Evolutionary conservation across 2,797 vertebrate species (phyloP), one percentile per base, ranked within the genome.

Genomic region (Xiphorhynchus erythropygius): DNA sequence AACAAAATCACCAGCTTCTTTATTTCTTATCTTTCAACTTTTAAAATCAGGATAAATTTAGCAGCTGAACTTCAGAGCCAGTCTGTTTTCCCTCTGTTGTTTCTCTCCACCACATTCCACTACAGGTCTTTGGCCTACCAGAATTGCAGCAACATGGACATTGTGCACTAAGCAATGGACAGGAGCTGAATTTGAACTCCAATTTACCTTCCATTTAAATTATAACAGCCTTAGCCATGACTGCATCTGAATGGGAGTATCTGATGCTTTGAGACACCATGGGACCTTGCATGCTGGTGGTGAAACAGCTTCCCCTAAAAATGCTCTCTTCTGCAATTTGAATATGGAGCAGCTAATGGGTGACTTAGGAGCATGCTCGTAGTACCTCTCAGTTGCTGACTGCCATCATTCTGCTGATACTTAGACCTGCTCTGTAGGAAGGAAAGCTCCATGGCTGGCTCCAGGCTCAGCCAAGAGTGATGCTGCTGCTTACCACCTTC

Each of bases 331-430:
- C 39, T 49, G 47, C 17, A 63, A 18, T 41, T 42, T 59, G 11
- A 91, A 62, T 0, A 2, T 1, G 2, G 44, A 24, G 6, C 8
- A 80, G 33, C 16, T 27, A 44, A 44, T 7, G 16, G 32, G 12
- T 7, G 47, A 33, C 4, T 23, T 25, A 24, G n/a, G 46, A 63
- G 1, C 10, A 47, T 10, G 30, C 10, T 55, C 0, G 0, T 25
- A 77, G n/a, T 28, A 32, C 8, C 13, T 42, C 41, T 59, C 22
- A 32, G n/a, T 18, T 4, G 3, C 39, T 84, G 47, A 81, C 37
- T 65, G 35, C 2, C 30, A 84, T 37, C 7, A 22, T 33, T 78
- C 49, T 69, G 37, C 21, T 75, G 52, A 52, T 35, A 53, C 14
- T n/a, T 32, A 75, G 24, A 25, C 7, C 32, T 70, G 21, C 19